A percentile compares a stretch with the other conserved stretches of the same genome.
Evolutionary conservation across 2,888 invertebrate genomes (phyloP).

Genomic region (Falcaria lacertinaria): DNA sequence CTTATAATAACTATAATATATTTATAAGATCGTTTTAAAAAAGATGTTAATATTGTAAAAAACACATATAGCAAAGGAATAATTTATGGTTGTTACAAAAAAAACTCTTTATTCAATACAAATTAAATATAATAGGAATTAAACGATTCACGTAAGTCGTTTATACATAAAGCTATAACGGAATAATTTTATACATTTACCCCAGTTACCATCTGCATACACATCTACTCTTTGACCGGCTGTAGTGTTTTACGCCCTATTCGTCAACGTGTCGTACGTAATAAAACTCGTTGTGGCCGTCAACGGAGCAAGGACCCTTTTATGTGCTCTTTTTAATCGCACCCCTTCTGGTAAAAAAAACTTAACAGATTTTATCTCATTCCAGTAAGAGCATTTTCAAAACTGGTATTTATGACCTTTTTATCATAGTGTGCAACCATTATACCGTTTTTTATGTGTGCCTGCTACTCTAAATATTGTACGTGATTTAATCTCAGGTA

Average conservation of each 20-base stretch:
- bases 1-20: too few species aligned
- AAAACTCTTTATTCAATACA: too few species aligned
- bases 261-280: constrained; percentile 63
- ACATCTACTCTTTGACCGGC: constrained; percentile 34
- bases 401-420: constrained; percentile 53
- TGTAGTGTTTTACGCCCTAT: constrained; percentile 47
- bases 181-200: too few species aligned
- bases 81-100: too few species aligned
- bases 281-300: constrained; percentile 64
- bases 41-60: too few species aligned
- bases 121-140: too few species aligned
- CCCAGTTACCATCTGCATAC: background rate
- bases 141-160: too few species aligned
- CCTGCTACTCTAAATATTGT: constrained; percentile 24
- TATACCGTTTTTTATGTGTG: constrained; percentile 24
- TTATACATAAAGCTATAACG: too few species aligned
- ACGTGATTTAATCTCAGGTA: constrained; percentile 22
- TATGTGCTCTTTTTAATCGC: constrained; percentile 45
- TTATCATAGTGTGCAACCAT: constrained; percentile 41
- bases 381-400: constrained; percentile 50
- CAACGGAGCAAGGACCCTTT: constrained; percentile 61
- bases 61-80: too few species aligned
- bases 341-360: constrained; percentile 57
- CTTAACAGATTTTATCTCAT: constrained; percentile 49
- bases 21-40: too few species aligned